These are phyloP conservation scores for Cephalotes varians DNA, from an alignment of 2,888 invertebrate species.

Conservation along the genomic window DNA sequence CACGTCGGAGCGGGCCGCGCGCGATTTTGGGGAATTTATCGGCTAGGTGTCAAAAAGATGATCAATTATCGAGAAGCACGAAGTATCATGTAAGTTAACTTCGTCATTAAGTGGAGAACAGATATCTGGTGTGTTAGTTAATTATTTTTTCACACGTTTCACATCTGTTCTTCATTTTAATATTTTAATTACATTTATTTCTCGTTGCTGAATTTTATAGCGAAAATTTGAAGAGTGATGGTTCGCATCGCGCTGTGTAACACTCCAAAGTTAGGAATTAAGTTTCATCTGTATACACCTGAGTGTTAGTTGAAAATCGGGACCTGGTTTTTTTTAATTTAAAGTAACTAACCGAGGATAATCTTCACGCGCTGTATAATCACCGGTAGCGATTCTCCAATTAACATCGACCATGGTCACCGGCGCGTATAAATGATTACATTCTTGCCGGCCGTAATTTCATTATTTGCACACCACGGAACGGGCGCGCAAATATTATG, in stretches of 20 bases:
- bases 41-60: constrained; percentile 34
- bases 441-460: constrained; percentile 35
- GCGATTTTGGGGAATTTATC: constrained; percentile 40
- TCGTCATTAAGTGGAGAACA: background rate
- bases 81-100: background rate
- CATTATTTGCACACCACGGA: constrained; percentile 27
- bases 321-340: constrained; percentile 13
- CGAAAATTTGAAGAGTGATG: background rate
- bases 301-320: constrained; percentile 7
- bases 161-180: background rate
- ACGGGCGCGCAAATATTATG: constrained; percentile 42
- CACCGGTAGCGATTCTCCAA: constrained; percentile 39
- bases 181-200: background rate
- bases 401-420: constrained; percentile 37
- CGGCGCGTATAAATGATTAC: constrained; percentile 33
- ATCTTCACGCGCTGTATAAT: constrained; percentile 43
- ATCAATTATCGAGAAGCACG: constrained; percentile 11
- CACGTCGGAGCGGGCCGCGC: constrained; percentile 9
- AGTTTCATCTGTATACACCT: background rate
- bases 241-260: background rate
- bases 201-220: background rate
- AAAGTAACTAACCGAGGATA: constrained; percentile 30
- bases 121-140: background rate
- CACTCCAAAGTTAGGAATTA: background rate
- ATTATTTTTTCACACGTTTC: background rate